These are phyloP conservation scores for Carabus problematicus DNA, from an alignment of 2,888 invertebrate genomes.

Conservation along the genomic window DNA sequence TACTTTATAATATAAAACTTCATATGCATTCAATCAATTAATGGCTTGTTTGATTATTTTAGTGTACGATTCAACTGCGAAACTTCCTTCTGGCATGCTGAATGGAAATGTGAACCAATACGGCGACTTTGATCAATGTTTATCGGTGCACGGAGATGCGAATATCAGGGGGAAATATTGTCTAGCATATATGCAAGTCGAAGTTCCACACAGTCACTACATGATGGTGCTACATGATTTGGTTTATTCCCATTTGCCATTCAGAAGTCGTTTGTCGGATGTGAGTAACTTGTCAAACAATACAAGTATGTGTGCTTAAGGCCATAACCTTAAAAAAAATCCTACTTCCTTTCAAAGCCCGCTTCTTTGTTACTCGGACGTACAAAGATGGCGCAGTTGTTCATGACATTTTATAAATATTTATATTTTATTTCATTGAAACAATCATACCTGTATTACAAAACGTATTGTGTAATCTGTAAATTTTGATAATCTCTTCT, in stretches of 20 bases:
- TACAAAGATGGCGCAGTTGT: too few relatives aligned
- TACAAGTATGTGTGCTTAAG: too few relatives aligned
- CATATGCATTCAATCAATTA: neutral
- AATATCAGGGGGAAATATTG: slow-evolving; percentile 69
- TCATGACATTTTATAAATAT: too few relatives aligned
- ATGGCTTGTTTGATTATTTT: slow-evolving; percentile 46
- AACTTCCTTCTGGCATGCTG: slow-evolving; percentile 57
- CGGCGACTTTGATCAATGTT: slow-evolving; percentile 58
- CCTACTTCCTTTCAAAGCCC: too few relatives aligned
- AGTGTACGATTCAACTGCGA: slow-evolving; percentile 60
- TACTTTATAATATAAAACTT: neutral
- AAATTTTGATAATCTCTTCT: too few relatives aligned
- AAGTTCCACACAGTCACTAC: slow-evolving; percentile 59
- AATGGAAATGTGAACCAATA: slow-evolving; percentile 59
- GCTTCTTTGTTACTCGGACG: too few relatives aligned
- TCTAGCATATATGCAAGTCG: slow-evolving; percentile 67
- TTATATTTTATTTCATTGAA: too few relatives aligned
- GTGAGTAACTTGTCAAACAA: slow-evolving; percentile 61
- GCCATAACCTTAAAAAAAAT: too few relatives aligned
- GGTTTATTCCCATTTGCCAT: slow-evolving; percentile 68
- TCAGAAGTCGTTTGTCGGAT: slow-evolving; percentile 70
- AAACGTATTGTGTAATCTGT: too few relatives aligned
- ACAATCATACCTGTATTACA: too few relatives aligned
- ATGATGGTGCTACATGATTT: slow-evolving; percentile 63
- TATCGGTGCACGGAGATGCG: slow-evolving; percentile 52